phyloP scores from a whole-genome alignment of 2,113 vertebrate species.

The Craseonycteris thonglongyai region DNA sequence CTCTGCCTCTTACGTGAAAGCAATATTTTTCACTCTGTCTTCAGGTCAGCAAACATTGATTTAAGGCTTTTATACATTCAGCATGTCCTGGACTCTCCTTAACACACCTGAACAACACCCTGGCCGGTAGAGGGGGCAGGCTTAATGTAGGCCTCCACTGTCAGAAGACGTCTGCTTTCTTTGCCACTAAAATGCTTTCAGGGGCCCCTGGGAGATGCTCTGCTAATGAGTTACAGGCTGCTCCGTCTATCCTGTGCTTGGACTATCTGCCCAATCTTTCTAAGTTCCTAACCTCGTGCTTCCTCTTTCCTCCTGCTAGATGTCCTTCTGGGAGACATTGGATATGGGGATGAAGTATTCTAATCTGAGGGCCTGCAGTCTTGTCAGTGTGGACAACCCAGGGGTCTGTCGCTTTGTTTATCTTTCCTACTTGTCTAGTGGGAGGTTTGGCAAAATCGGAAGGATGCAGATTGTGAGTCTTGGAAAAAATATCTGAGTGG shows the following conservation, averaged over 20 bases:
- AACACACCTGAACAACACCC: neutral
- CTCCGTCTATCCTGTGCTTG: conserved; percentile 63
- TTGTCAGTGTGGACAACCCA: conserved; percentile 72
- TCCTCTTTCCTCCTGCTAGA: conserved; percentile 79
- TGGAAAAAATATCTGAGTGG: conserved; percentile 62
- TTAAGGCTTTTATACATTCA: neutral
- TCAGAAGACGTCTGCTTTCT: neutral
- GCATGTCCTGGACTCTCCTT: neutral
- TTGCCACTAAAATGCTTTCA: conserved; percentile 68
- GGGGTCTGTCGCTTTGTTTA: conserved; percentile 75
- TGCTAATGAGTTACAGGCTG: conserved; percentile 81
- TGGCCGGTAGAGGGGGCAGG: neutral
- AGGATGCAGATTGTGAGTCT: conserved; percentile 49
- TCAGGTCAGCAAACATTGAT: neutral
- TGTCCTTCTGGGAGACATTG: conserved; percentile 82
- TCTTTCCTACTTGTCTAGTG: conserved; percentile 76
- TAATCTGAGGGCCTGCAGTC: conserved; percentile 65
- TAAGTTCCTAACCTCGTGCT: conserved; percentile 81
- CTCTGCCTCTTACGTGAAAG: neutral
- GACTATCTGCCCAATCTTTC: conserved; percentile 80
- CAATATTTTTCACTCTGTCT: neutral
- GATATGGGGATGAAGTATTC: conserved; percentile 77
- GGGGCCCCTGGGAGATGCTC: conserved; percentile 69
- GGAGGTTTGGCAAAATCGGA: conserved; percentile 69
- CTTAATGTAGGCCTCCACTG: neutral